Base-by-base conservation (phyloP, 2,797 vertebrate genomes). In the Cercopithecus hamlyni region DNA sequence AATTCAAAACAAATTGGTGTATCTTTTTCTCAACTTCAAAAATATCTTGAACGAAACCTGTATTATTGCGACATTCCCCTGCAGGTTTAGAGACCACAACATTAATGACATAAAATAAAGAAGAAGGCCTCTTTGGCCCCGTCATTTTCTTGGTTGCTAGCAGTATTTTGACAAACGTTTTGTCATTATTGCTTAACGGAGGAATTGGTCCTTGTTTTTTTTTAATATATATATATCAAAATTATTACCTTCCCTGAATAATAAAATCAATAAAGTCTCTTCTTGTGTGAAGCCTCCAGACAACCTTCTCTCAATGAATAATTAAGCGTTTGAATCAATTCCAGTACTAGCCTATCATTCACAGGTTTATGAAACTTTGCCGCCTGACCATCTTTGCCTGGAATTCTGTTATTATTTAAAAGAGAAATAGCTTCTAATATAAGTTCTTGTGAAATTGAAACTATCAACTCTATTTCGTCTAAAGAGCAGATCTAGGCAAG, bases 251-350 rank as follows among this genome's bases (percentile, higher is more conserved):
- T 94, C 94, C 96, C 93, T 98, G 97, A 98, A 97, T 98, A 98
- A 98, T 98, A 98, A 98, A 99, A 98, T 98, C 98, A 98, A 98
- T 98, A 98, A 97, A 98, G 43, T 79, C 61, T 97, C 43, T 96
- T 97, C 94, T 88, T 96, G 77, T 98, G 97, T 98, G 96, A 98
- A 98, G 96, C 95, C 93, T 96, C 94, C 89, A 98, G 89, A 97
- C 89, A 98, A 83, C 95, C 86, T 97, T 98, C 90, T 97, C 96
- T 98, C 95, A 97, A 96, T 58, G 80, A 98, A 90, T 98, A 98
- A 99, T 99, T 99, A 99, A 98, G 98, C 86, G 98, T 97, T 97
- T 98, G 96, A 98, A 89, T 97, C 97, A 98, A 98, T 98, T 98
- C 96, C 82, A 90, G 57, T 75, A 73, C 91, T 93, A 97, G 97